Conservation (phyloP, 2,888 invertebrate genomes). For the Hydraecia micacea region DNA sequence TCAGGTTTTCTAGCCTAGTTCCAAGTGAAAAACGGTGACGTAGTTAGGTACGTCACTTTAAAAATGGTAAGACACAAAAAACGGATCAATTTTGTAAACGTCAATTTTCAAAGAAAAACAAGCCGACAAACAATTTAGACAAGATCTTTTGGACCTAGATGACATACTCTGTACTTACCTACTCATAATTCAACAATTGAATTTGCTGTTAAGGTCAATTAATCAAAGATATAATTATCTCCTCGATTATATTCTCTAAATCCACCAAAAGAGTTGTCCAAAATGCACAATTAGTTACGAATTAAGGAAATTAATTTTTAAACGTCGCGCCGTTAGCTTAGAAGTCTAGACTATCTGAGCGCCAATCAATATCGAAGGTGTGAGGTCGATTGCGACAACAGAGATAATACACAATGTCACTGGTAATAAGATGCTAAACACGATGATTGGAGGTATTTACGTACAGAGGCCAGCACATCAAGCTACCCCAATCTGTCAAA, state of each 20-base stretch:
- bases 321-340: neutral
- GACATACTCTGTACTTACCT: neutral
- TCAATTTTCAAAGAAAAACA: too few species aligned
- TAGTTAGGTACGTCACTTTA: too few species aligned
- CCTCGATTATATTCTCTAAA: neutral
- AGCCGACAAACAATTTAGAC: neutral
- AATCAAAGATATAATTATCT: neutral
- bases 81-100: too few species aligned
- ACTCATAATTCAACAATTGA: neutral
- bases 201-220: neutral
- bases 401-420: conserved; percentile 40
- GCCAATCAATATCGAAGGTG: conserved; percentile 7
- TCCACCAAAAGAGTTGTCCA: neutral
- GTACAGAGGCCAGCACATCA: neutral
- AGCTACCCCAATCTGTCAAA: too few species aligned
- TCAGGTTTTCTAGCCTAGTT: too few species aligned
- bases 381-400: conserved; percentile 38
- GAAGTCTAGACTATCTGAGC: neutral
- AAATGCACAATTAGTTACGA: neutral
- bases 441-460: conserved; percentile 14
- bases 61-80: too few species aligned
- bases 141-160: neutral
- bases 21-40: too few species aligned
- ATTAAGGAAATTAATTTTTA: conserved; percentile 3
- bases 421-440: conserved; percentile 48